phyloP scores from a whole-genome alignment of 2,797 vertebrate species.

The Enteromius radiatus region DNA sequence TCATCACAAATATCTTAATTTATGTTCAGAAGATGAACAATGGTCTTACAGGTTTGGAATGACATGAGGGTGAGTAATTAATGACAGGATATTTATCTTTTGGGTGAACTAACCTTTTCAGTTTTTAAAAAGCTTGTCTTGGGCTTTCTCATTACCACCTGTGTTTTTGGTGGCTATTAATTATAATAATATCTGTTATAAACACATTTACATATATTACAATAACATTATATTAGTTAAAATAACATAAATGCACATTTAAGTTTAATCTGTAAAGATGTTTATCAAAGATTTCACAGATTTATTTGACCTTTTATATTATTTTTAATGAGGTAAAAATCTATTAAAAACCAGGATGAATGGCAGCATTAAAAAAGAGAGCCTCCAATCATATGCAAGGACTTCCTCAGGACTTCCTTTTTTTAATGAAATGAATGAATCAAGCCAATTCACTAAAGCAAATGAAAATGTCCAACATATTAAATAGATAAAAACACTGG shows the following conservation, averaged over 20 bases:
- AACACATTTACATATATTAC: neutral
- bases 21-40: too few relatives aligned
- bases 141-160: too few relatives aligned
- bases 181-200: neutral
- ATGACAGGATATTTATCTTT: too few relatives aligned
- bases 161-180: too few relatives aligned
- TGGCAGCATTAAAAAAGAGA: neutral
- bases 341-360: neutral
- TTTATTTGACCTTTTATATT: neutral
- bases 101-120: too few relatives aligned
- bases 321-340: neutral
- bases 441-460: neutral
- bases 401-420: neutral
- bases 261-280: neutral
- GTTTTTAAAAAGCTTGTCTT: too few relatives aligned
- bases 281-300: neutral
- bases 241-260: neutral
- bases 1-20: too few relatives aligned
- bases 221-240: neutral
- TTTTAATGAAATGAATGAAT: neutral
- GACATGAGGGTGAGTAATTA: too few relatives aligned
- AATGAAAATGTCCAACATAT: neutral
- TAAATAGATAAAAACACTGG: neutral
- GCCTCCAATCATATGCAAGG: neutral
- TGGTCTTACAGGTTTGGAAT: too few relatives aligned